Evolutionary conservation across 1,140 invertebrate genomes (phyloP).

Genomic region (Alviniconcha marisindica): DNA sequence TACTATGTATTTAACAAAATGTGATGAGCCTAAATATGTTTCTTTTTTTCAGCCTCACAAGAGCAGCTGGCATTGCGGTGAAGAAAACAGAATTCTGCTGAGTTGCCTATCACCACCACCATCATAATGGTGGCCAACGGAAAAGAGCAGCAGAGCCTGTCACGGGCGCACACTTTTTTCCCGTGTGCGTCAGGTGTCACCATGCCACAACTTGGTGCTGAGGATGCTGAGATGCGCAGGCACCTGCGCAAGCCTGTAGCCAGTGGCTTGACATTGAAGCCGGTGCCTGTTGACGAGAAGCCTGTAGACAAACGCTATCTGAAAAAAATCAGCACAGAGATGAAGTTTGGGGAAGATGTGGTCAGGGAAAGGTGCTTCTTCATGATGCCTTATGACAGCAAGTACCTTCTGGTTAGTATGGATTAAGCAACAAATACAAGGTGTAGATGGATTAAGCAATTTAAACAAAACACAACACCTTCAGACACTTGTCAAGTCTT

Average conservation of each 20-base stretch:
- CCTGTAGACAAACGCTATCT: slow-evolving; percentile 65
- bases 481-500: not conserved
- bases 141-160: slow-evolving; percentile 49
- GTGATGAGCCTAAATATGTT: not conserved
- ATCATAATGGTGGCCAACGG: slow-evolving; percentile 38
- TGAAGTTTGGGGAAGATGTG: slow-evolving; percentile 71
- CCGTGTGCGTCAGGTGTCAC: slow-evolving; percentile 67
- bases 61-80: too few relatives aligned
- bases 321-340: slow-evolving; percentile 62
- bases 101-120: too few relatives aligned
- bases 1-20: too few relatives aligned
- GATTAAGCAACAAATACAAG: too few relatives aligned
- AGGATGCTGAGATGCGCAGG: slow-evolving; percentile 56
- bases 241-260: slow-evolving; percentile 12
- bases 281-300: slow-evolving; percentile 49
- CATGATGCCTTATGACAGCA: slow-evolving; percentile 71
- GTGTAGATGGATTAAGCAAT: too few relatives aligned
- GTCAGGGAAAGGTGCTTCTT: slow-evolving; percentile 71
- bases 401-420: slow-evolving; percentile 52
- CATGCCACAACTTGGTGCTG: slow-evolving; percentile 62
- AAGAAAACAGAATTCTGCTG: not conserved
- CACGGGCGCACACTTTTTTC: slow-evolving; percentile 51
- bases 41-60: not conserved
- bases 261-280: slow-evolving; percentile 39
- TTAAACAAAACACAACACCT: too few relatives aligned